phyloP scores from a whole-genome alignment of 2,888 invertebrate species.

The Aspidiotus destructor region DNA sequence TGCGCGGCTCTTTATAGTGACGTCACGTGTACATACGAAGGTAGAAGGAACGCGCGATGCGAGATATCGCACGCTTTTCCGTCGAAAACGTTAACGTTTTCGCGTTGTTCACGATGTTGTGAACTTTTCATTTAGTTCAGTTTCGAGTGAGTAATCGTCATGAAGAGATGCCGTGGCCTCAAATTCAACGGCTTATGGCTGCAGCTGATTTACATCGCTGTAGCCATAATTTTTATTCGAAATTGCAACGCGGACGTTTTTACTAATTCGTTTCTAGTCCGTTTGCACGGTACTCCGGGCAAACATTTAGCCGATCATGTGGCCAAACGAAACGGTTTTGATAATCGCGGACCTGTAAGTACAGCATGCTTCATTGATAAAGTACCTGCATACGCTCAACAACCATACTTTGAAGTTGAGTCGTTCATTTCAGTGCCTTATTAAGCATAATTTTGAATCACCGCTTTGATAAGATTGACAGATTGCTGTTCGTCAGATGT shows the following conservation, averaged over 20 bases:
- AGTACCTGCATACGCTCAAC: not conserved
- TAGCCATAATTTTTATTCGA: slow-evolving; percentile 21
- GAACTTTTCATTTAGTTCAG: slow-evolving; percentile 21
- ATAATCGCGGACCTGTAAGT: slow-evolving; percentile 89
- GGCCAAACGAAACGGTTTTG: slow-evolving; percentile 83
- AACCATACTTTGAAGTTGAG: too few relatives aligned
- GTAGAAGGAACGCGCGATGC: slow-evolving; percentile 16
- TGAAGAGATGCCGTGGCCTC: slow-evolving; percentile 31
- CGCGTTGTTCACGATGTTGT: not conserved
- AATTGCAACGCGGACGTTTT: slow-evolving; percentile 55
- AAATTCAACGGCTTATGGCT: slow-evolving; percentile 32
- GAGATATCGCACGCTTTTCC: slow-evolving; percentile 5
- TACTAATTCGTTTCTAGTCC: slow-evolving; percentile 92
- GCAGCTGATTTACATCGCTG: slow-evolving; percentile 27
- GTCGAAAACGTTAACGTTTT: slow-evolving; percentile 2
- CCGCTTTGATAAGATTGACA: too few relatives aligned
- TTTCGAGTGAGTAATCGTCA: slow-evolving; percentile 31
- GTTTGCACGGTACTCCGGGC: slow-evolving; percentile 68
- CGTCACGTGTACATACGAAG: slow-evolving; percentile 21
- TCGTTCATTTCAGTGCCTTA: too few relatives aligned
- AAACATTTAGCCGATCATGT: slow-evolving; percentile 67
- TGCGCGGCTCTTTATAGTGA: slow-evolving; percentile 26
- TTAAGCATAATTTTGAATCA: too few relatives aligned
- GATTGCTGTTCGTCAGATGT: too few relatives aligned
- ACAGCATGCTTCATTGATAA: not conserved